Base-by-base conservation (phyloP, 2,888 invertebrate species). In the Calliphora vomitoria region DNA sequence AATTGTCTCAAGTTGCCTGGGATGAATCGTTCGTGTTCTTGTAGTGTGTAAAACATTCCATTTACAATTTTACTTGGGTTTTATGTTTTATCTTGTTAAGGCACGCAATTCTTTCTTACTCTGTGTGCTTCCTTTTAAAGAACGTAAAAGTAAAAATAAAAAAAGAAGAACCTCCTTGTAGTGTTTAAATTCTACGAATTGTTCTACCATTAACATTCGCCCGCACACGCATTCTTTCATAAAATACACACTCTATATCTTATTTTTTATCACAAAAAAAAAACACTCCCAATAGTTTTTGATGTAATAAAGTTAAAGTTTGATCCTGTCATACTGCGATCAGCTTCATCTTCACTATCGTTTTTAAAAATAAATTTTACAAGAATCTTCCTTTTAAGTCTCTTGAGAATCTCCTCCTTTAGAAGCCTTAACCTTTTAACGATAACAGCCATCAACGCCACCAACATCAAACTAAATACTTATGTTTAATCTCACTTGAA, bases 161-260 rank as follows among this genome's bases (percentile, higher is more conserved):
- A 44, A n/a, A 47, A 64, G 13, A 13, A n/a, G 15, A 50, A 5
- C 31, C n/a, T 71, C 8, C 11, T n/a, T 25, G 8, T 38, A 69
- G 31, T 8, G 25, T 25, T 2, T 25, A 6, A 69, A 53, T 82
- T 86, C 86, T 64, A 31, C 0, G 82, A 86, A 86, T 69, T 75
- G 25, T 72, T 80, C 4, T 6, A 62, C 20, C 35, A 72, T n/a
- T 20, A 47, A 66, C 44, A 50, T 35, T 38, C 55, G 79, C 79
- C 86, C 86, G 82, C 82, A 79, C 86, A 82, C 60, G 60, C 31
- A 31, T 71, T 35, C 38, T 58, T 50, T 75, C 50, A 10, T 44
- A 38, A 38, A 47, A 50, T 6, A 47, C 15, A 4, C 11, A 79
- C 38, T 25, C 60, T 31, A 20, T 35, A n/a, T 74, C 60, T 74